Evolutionary conservation across 2,113 vertebrate genomes (phyloP), one percentile per base, ranked within the genome.

Genomic region (Hippocampus barbouri): DNA sequence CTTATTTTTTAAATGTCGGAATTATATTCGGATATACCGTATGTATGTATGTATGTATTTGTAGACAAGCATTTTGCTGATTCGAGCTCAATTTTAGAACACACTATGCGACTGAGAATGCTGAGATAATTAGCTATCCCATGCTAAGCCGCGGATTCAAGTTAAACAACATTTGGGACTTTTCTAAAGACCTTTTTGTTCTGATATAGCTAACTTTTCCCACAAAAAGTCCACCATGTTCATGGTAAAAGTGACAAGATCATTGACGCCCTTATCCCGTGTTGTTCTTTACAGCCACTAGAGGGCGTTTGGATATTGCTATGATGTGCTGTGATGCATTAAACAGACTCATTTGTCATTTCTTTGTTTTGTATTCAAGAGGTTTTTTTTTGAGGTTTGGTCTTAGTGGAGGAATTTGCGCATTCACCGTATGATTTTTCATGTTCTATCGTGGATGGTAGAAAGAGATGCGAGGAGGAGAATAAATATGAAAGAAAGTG

Each of bases 401-500:
- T 0, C 63, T 65, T 45, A 7, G 53, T 11, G 5, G 10, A 2
- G 53, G 53, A 7, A 60, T 16, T 16, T 60, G 10, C 62, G 62
- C 20, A 41, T 41, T n/a, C 63, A 70, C 63, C 73, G 69, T 56
- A 69, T 34, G 16, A 51, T 51, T 51, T 51, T 51, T 20, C 18
- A 15, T 27, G 1, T 25, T 25, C 23, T 27, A 6, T 59, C 4
- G 56, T 14, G 56, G 1, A 3, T 65, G n/a, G 5, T 45, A 82
- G 79, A 80, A n/a, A 79, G 70, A 79, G 75, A 81, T 74, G 67
- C 57, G 72, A 78, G 66, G 65, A 38, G 61, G 51, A 47, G 61
- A 75, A 81, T 77, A 78, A 80, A 84, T 76, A 72, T 63, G 73
- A 49, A 51, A 45, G 49, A 66, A 49, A 57, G 65, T 75, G 80